phyloP scores from a whole-genome alignment of 2,797 vertebrate species.

The Emydoidea blandingii region DNA sequence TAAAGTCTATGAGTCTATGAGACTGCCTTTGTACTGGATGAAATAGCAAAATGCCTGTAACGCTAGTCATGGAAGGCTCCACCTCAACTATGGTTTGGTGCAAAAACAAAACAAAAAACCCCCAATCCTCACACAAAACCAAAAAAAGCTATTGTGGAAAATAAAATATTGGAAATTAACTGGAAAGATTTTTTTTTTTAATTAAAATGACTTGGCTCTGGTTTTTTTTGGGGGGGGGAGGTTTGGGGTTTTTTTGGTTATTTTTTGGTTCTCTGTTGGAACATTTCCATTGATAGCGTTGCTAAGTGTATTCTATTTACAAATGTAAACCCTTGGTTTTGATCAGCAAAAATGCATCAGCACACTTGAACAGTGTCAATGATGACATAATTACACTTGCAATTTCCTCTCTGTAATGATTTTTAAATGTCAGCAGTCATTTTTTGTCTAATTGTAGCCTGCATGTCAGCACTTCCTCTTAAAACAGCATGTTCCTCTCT shows the following conservation, averaged over 20 bases:
- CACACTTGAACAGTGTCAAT: constrained; percentile 66
- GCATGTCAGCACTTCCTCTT: constrained; percentile 76
- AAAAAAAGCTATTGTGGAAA: not conserved
- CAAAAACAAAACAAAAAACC: not conserved
- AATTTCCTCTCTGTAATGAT: constrained; percentile 77
- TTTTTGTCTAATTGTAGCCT: constrained; percentile 76
- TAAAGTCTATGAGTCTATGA: no score
- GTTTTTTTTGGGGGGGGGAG: not conserved
- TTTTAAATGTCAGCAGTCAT: constrained; percentile 79
- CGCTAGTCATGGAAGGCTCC: not conserved
- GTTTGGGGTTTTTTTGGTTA: not conserved
- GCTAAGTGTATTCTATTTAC: constrained; percentile 71
- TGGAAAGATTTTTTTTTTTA: constrained; percentile 4
- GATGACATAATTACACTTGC: constrained; percentile 75
- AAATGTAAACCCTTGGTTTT: constrained; percentile 75
- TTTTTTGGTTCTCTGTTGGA: constrained; percentile 40
- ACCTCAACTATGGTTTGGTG: not conserved
- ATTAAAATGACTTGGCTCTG: constrained; percentile 29
- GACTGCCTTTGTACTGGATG: not conserved
- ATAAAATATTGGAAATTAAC: constrained; percentile 29
- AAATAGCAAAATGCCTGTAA: not conserved
- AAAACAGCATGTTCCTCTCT: constrained; percentile 70
- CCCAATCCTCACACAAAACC: not conserved
- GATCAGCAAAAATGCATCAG: constrained; percentile 69
- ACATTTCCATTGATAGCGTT: constrained; percentile 56